Base-by-base conservation (phyloP, 2,888 invertebrate genomes). In the Anoplius nigerrimus region DNA sequence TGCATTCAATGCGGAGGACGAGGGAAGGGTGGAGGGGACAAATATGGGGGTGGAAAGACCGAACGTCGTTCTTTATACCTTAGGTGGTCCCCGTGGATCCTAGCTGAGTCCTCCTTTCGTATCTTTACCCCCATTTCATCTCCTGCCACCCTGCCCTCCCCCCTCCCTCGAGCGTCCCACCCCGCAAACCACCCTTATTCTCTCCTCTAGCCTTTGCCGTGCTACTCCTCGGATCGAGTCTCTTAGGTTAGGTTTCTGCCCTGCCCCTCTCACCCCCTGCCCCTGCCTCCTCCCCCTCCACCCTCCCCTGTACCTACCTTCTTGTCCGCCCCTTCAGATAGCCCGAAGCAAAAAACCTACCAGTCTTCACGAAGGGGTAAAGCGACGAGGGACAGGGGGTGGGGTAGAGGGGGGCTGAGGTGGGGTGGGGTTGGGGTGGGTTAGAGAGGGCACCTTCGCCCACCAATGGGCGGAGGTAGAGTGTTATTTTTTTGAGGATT, bases 171-270 rank as follows among this genome's bases (percentile, higher is more conserved):
- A 78, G 76, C 74, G 73, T 69, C 75, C 73, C 72, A 59, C 60
- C 79, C 69, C 79, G 77, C 71, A 78, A 78, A 76, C 84, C 82
- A 66, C 83, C 80, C 85, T 86, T 82, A 82, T 84, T 84, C 85
- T 83, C 80, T 83, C 80, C 80, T 74, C 81, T 75, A 82, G 82
- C 82, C 80, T 84, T 84, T 84, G 76, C 84, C 75, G 80, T 79
- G 79, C 78, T 78, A 11, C 74, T 73, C 68, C 81, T 76, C 75
- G 75, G 76, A 81, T 78, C 82, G 76, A 83, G 85, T 87, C 87
- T 87, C 85, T 87, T 87, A 86, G 84, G 85, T 86, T 85, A 77
- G 85, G 85, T 84, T 83, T 83, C 84, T 82, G 76, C 78, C 78
- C 74, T 58, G 67, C 66, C 62, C 61, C 69, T 63, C 66, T 69